These are phyloP conservation scores for Sericinus montela DNA, from an alignment of 2,888 invertebrate genomes.

Conservation along the genomic window DNA sequence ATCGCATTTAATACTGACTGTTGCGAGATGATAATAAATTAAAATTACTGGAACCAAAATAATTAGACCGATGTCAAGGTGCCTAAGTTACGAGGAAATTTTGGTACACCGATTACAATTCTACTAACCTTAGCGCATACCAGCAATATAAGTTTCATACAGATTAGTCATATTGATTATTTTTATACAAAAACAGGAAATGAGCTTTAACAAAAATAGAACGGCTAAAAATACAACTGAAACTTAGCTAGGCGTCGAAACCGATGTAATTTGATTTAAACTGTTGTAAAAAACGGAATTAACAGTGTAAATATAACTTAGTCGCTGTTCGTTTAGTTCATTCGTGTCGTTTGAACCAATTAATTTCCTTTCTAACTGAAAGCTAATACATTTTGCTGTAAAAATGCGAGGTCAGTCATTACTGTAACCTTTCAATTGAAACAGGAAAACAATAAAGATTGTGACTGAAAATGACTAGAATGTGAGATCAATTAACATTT, in stretches of 20 bases:
- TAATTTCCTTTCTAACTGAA: constrained; percentile 4
- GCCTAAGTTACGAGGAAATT: background rate
- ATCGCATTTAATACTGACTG: too few species aligned
- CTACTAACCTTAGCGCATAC: too few species aligned
- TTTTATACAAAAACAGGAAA: constrained; percentile 1
- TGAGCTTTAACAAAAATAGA: constrained; percentile 11
- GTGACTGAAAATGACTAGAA: too few species aligned
- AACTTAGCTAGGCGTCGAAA: constrained; percentile 1
- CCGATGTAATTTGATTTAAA: constrained; percentile 13
- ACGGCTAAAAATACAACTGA: constrained; percentile 10
- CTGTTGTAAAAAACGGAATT: constrained; percentile 13
- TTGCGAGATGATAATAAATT: too few species aligned
- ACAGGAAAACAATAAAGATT: constrained; percentile 2
- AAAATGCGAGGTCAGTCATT: constrained; percentile 10
- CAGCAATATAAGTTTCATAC: too few species aligned
- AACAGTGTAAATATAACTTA: constrained; percentile 10
- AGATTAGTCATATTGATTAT: background rate
- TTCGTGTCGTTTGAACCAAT: constrained; percentile 1
- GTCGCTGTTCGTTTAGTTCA: background rate
- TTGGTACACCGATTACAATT: background rate
- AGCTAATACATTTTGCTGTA: background rate
- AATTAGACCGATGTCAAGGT: too few species aligned
- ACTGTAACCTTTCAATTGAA: constrained; percentile 1
- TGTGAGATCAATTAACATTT: too few species aligned
- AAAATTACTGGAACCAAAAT: too few species aligned